phyloP scores from a whole-genome alignment of 2,113 vertebrate species.

The Mirounga angustirostris region DNA sequence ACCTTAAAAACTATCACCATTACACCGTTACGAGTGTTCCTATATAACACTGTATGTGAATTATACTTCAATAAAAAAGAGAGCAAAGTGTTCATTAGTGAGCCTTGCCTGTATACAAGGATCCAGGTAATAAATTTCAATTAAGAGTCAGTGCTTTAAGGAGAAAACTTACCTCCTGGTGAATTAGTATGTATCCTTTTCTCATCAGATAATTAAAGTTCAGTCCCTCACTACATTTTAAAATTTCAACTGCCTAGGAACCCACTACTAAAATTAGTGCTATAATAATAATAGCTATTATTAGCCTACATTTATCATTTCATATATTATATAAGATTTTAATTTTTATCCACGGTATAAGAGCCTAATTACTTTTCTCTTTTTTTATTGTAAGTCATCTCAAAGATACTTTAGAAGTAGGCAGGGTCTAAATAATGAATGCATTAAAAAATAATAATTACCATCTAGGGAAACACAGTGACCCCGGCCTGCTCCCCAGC shows the following conservation, averaged over 20 bases:
- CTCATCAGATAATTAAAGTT: not conserved
- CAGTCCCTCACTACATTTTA: conserved; percentile 37
- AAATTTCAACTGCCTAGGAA: conserved; percentile 55
- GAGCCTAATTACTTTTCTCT: conserved; percentile 13
- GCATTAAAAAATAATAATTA: not conserved
- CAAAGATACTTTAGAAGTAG: conserved; percentile 29
- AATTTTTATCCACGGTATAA: conserved; percentile 15
- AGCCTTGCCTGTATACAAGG: not conserved
- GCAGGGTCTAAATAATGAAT: not conserved
- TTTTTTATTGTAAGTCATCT: conserved; percentile 49
- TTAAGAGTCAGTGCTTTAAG: not conserved
- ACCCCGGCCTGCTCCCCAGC: not conserved
- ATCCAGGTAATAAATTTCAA: not conserved
- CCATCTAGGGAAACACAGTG: not conserved
- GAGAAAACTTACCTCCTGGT: conserved; percentile 26
- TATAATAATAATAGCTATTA: conserved; percentile 59
- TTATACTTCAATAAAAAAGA: not conserved
- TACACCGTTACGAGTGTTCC: not conserved
- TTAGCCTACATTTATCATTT: conserved; percentile 42
- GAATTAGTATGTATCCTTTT: conserved; percentile 40
- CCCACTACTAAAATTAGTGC: conserved; percentile 61
- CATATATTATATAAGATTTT: conserved; percentile 35
- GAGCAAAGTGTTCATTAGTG: not conserved
- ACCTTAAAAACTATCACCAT: not conserved
- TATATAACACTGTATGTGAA: not conserved